phyloP scores from a whole-genome alignment of 1,140 invertebrate genomes.

The Rhagoletis pomonella region DNA sequence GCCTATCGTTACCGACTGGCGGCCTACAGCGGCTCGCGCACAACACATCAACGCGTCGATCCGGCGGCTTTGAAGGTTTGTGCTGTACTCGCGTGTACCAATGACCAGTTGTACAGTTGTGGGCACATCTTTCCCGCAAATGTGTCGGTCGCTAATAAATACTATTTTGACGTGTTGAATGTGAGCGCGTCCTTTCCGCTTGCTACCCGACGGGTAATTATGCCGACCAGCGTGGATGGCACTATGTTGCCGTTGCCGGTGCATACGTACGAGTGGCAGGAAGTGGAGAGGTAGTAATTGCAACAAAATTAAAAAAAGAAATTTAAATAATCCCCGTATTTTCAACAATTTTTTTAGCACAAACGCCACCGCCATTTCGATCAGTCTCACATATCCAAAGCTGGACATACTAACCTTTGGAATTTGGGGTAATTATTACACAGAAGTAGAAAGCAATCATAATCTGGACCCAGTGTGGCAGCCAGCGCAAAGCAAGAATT shows the following conservation, averaged over 20 bases:
- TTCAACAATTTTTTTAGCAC: constrained; percentile 2
- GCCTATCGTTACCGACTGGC: constrained; percentile 72
- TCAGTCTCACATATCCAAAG: constrained; percentile 56
- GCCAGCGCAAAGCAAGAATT: not conserved
- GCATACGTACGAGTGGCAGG: constrained; percentile 60
- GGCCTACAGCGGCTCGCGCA: constrained; percentile 69
- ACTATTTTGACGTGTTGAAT: constrained; percentile 61
- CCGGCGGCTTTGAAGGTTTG: constrained; percentile 72
- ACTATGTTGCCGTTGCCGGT: constrained; percentile 64
- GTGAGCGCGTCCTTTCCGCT: constrained; percentile 62
- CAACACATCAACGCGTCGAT: constrained; percentile 63
- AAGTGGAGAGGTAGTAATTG: constrained; percentile 55
- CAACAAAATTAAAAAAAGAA: too few species aligned
- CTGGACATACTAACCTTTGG: constrained; percentile 68
- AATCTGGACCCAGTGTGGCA: constrained; percentile 59
- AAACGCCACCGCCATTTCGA: not conserved
- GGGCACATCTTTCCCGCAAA: constrained; percentile 62
- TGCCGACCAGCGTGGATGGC: constrained; percentile 68
- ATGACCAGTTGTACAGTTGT: constrained; percentile 64
- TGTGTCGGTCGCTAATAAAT: constrained; percentile 58
- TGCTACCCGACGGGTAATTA: constrained; percentile 64
- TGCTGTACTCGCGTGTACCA: constrained; percentile 72
- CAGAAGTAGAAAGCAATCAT: constrained; percentile 57
- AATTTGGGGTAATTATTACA: constrained; percentile 70
- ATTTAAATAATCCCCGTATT: not conserved